Evolutionary conservation across 2,797 vertebrate species (phyloP).

Genomic region (Odontamblyopus rebecca): DNA sequence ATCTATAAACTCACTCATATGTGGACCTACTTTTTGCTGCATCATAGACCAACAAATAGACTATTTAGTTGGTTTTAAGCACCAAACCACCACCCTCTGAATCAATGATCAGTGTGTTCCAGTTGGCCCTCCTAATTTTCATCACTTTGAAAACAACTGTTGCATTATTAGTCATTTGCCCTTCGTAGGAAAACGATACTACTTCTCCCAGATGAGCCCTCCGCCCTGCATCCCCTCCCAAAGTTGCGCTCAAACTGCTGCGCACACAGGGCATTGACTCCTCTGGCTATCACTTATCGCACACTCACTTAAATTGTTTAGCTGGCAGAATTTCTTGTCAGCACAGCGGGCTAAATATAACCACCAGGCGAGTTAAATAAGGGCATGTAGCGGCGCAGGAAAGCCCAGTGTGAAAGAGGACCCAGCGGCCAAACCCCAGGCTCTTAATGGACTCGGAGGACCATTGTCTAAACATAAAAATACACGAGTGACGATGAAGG

Average conservation of each 20-base stretch:
- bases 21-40: neutral
- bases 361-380: constrained; percentile 79
- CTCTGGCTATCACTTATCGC: constrained; percentile 68
- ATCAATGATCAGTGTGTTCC: neutral
- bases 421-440: constrained; percentile 56
- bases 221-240: constrained; percentile 29
- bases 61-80: neutral
- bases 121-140: neutral
- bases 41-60: neutral
- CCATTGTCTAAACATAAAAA: constrained; percentile 79
- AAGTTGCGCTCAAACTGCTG: constrained; percentile 27
- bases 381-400: constrained; percentile 79
- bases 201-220: constrained; percentile 27
- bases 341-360: constrained; percentile 80
- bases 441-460: constrained; percentile 66
- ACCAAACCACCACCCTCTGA: neutral
- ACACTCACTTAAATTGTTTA: constrained; percentile 75
- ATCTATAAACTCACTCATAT: neutral
- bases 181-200: constrained; percentile 17
- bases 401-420: constrained; percentile 80
- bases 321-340: constrained; percentile 78
- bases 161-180: constrained; percentile 13
- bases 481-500: constrained; percentile 78
- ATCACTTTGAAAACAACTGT: neutral
- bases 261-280: constrained; percentile 44